phyloP scores from a whole-genome alignment of 2,113 vertebrate species.

The Grus americana region DNA sequence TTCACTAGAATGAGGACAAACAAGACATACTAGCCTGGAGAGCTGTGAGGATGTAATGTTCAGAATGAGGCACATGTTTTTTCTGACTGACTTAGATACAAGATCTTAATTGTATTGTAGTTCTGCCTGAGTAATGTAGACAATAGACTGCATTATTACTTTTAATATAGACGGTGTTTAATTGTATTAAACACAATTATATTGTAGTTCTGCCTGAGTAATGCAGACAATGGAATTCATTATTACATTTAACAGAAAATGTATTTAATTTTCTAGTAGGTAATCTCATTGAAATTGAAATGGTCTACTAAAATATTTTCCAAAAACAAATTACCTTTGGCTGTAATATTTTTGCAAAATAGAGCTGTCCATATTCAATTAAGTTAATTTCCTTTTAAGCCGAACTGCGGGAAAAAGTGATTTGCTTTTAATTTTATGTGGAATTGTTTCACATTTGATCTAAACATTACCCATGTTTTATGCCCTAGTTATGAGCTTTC shows the following conservation, averaged over 20 bases:
- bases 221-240: constrained; percentile 64
- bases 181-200: constrained; percentile 69
- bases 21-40: background rate
- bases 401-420: background rate
- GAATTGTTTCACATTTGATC: background rate
- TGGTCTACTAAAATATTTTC: constrained; percentile 46
- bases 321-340: constrained; percentile 55
- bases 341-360: constrained; percentile 55
- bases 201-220: constrained; percentile 60
- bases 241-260: constrained; percentile 70
- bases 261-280: constrained; percentile 75
- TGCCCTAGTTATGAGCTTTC: background rate
- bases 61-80: background rate
- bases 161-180: constrained; percentile 63
- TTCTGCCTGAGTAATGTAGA: constrained; percentile 45
- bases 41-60: background rate
- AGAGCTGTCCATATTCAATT: constrained; percentile 54
- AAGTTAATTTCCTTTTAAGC: constrained; percentile 47
- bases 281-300: constrained; percentile 67
- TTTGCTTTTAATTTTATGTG: constrained; percentile 35
- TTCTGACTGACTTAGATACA: constrained; percentile 22
- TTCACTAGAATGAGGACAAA: background rate
- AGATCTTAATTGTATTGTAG: background rate
- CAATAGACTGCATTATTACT: constrained; percentile 49
- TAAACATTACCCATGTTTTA: background rate